A percentile compares a stretch with the other conserved stretches of the same genome.
Conservation (phyloP, 2,888 invertebrate species). For the Diadegma fenestrale region DNA sequence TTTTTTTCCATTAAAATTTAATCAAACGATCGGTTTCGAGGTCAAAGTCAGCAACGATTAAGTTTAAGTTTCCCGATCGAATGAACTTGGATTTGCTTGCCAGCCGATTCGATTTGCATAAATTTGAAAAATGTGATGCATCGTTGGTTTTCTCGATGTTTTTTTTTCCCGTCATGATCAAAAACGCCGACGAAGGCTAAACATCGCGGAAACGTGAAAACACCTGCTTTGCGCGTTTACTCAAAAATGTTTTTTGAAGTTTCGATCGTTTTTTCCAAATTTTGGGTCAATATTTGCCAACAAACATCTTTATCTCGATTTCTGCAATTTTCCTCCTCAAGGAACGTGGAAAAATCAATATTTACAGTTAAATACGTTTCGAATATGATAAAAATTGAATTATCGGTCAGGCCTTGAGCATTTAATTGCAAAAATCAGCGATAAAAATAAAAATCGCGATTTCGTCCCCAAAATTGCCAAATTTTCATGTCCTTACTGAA, state of each 20-base stretch:
- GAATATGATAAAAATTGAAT: not conserved
- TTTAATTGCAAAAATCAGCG: not conserved
- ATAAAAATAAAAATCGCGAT: not conserved
- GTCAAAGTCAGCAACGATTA: too few species aligned
- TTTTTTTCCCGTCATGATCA: not conserved
- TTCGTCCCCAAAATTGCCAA: not conserved
- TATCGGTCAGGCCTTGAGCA: too few species aligned
- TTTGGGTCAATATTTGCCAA: not conserved
- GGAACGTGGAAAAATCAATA: not conserved
- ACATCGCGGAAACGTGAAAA: not conserved
- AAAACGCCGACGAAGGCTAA: not conserved
- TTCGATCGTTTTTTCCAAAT: not conserved
- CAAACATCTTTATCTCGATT: not conserved
- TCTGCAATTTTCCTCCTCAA: not conserved
- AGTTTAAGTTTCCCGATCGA: not conserved
- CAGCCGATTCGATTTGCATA: not conserved
- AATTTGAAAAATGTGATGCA: not conserved
- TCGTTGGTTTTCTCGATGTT: not conserved
- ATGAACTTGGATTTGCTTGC: not conserved
- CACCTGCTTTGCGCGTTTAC: not conserved
- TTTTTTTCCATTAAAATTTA: not conserved
- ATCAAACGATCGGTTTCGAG: too few species aligned
- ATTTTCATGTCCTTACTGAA: not conserved
- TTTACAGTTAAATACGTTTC: not conserved
- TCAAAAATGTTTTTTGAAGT: not conserved